phyloP scores from a whole-genome alignment of 1,140 invertebrate genomes.

The Diabrotica virgifera region DNA sequence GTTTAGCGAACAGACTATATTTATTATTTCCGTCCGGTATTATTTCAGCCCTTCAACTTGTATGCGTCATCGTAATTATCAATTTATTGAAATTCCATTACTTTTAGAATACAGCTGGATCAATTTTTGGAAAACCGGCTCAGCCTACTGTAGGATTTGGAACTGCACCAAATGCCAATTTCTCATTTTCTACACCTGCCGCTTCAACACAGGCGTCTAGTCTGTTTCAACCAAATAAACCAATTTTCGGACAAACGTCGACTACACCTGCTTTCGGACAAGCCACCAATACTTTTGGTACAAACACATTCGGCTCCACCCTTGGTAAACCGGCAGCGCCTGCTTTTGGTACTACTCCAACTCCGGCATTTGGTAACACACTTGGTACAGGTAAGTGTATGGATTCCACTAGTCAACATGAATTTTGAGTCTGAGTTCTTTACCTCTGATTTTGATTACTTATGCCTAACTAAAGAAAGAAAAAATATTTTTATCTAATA shows the following conservation, averaged over 20 bases:
- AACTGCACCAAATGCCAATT: slow-evolving; percentile 25
- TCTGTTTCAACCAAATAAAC: slow-evolving; percentile 44
- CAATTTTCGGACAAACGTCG: slow-evolving; percentile 55
- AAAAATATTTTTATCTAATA: no score
- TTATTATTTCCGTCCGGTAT: no score
- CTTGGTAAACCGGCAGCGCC: slow-evolving; percentile 45
- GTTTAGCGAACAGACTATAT: no score
- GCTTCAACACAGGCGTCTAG: slow-evolving; percentile 33
- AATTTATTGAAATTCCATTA: background rate
- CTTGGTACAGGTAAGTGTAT: slow-evolving; percentile 10
- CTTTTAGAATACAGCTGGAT: slow-evolving; percentile 28
- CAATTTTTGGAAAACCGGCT: slow-evolving; percentile 38
- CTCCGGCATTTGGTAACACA: slow-evolving; percentile 2
- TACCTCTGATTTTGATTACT: no score
- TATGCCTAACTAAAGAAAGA: no score
- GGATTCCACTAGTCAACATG: no score
- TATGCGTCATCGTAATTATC: background rate
- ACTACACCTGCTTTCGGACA: slow-evolving; percentile 53
- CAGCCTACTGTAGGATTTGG: slow-evolving; percentile 35
- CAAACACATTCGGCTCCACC: slow-evolving; percentile 44
- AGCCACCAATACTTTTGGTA: slow-evolving; percentile 48
- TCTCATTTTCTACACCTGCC: slow-evolving; percentile 31
- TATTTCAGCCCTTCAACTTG: background rate
- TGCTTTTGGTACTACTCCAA: slow-evolving; percentile 26
- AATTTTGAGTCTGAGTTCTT: no score